Evolutionary conservation across 2,797 vertebrate species (phyloP).

Genomic region (Bradypodion pumilum): DNA sequence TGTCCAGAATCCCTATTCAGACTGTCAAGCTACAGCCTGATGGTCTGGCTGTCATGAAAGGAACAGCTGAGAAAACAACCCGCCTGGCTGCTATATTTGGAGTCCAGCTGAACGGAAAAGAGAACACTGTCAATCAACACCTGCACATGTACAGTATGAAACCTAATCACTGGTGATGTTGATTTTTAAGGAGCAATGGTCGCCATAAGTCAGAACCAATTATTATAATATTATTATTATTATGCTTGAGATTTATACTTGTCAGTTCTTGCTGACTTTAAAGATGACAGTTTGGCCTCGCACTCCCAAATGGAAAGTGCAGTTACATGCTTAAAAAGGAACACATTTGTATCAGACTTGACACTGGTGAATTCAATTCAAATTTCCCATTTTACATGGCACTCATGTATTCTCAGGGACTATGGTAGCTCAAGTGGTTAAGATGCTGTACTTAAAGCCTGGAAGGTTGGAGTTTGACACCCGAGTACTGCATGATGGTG

Average conservation of each 20-base stretch:
- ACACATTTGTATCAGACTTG: no score
- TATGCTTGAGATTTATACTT: conserved; percentile 43
- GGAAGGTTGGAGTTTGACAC: no score
- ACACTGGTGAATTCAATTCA: no score
- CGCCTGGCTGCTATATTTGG: conserved; percentile 27
- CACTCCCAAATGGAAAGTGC: fast-evolving
- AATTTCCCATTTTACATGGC: no score
- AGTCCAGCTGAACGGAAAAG: conserved; percentile 31
- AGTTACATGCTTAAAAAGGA: no score
- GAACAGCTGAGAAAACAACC: conserved; percentile 78
- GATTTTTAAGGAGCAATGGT: neutral
- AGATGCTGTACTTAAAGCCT: no score
- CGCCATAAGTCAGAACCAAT: no score
- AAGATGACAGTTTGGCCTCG: neutral
- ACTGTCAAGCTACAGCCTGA: conserved; percentile 9
- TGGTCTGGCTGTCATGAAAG: conserved; percentile 18
- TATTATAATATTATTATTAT: no score
- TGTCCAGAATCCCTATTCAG: neutral
- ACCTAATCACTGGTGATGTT: conserved; percentile 27
- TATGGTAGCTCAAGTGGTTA: no score
- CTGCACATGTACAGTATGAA: conserved; percentile 41
- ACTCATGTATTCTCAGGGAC: no score
- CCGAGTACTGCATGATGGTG: no score
- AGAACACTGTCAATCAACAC: conserved; percentile 69
- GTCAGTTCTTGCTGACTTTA: conserved; percentile 45